Evolutionary conservation across 2,113 vertebrate species (phyloP).

Genomic region (Gopherus evgoodei): DNA sequence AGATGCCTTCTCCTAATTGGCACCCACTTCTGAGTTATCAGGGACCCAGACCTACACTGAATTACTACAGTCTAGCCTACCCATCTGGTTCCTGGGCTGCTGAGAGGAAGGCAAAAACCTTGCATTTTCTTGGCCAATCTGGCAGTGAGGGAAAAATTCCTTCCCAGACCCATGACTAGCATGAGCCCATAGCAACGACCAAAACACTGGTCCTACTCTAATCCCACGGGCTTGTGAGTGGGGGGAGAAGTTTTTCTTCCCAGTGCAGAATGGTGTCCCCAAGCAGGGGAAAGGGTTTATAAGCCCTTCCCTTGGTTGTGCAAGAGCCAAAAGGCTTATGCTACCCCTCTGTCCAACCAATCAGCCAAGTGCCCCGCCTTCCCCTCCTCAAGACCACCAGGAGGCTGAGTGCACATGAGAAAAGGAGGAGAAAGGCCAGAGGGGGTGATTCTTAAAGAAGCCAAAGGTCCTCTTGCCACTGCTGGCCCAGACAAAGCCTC

Average conservation of each 20-base stretch:
- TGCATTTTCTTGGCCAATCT: too few relatives aligned
- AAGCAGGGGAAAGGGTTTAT: background rate
- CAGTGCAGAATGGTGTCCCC: background rate
- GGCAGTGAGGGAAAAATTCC: too few relatives aligned
- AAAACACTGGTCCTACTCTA: background rate
- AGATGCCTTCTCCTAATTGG: background rate
- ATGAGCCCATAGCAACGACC: background rate
- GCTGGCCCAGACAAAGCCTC: background rate
- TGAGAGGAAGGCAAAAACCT: background rate
- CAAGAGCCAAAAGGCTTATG: background rate
- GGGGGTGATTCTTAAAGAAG: background rate
- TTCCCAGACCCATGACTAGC: background rate
- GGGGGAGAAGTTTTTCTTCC: background rate
- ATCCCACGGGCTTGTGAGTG: background rate
- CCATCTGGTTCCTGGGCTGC: background rate
- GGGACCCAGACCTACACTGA: background rate
- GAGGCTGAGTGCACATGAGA: background rate
- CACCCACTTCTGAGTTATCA: background rate
- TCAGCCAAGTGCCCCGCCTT: too few relatives aligned
- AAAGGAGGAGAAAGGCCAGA: background rate
- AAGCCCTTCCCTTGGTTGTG: background rate
- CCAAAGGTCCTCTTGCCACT: background rate
- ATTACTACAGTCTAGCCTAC: background rate
- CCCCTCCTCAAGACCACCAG: background rate
- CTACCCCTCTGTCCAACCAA: background rate